These are phyloP conservation scores for Odontomyia ornata DNA, from an alignment of 2,888 invertebrate genomes.

Conservation along the genomic window DNA sequence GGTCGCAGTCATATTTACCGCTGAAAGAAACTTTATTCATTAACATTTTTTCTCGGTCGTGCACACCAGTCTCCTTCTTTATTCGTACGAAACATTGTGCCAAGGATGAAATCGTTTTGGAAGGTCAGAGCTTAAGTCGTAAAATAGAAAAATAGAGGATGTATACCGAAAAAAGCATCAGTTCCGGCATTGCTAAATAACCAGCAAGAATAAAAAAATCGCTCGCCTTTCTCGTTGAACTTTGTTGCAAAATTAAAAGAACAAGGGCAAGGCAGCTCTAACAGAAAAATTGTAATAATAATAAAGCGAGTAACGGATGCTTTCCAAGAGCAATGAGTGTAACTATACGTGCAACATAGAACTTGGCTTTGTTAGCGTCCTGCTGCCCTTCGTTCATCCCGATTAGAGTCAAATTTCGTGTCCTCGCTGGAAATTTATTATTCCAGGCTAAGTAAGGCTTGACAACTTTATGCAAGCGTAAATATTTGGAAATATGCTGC, in stretches of 20 bases:
- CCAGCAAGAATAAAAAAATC: neutral
- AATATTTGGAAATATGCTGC: conserved; percentile 10
- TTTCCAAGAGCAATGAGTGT: neutral
- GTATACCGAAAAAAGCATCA: conserved; percentile 2
- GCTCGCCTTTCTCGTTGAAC: neutral
- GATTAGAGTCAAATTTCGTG: conserved; percentile 26
- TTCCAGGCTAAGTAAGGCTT: neutral
- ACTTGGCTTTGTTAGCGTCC: neutral
- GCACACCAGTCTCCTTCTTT: neutral
- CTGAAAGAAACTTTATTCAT: conserved; percentile 33
- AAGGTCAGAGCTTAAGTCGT: conserved; percentile 40
- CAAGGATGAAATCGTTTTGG: neutral
- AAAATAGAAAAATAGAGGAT: conserved; percentile 32
- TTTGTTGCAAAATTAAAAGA: conserved; percentile 25
- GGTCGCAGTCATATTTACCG: conserved; percentile 12
- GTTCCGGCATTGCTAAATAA: neutral
- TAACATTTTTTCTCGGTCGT: conserved; percentile 5
- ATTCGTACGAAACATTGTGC: neutral
- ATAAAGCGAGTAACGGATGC: conserved; percentile 16
- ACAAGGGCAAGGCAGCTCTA: neutral
- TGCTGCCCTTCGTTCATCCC: conserved; percentile 20
- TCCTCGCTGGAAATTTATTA: conserved; percentile 18
- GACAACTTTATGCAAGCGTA: conserved; percentile 15
- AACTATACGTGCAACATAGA: neutral
- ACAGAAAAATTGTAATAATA: conserved; percentile 31